Evolutionary conservation across 2,888 invertebrate species (phyloP), one percentile per base, ranked within the genome.

Genomic region (Drosophila melanosoma): DNA sequence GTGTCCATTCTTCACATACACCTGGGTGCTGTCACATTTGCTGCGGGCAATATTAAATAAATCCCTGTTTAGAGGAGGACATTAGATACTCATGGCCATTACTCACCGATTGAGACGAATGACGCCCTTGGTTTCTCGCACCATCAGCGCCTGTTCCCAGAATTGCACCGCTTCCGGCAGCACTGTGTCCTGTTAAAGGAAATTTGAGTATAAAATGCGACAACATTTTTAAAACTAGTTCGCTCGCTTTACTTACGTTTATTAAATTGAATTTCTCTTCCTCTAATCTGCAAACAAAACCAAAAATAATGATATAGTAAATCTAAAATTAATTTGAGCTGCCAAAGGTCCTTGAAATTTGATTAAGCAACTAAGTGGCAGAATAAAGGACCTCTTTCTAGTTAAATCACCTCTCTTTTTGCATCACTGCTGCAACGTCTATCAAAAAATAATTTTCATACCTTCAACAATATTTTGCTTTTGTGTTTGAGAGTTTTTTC

Each of bases 131-230:
- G 98, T 97, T 93, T 97, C 96, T 60, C 98, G 95, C 2, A 99
- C 98, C 95, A 96, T 96, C 66, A 99, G 94, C 0, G 98, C 98
- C 91, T 96, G 95, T 92, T 98, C 97, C 99, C 99, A 99, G 94
- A 98, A 99, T 81, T 96, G 95, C 1, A 98, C 97, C 51, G 99
- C 99, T 92, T 97, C 96, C 0, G 98, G 98, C 81, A 99, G 93
- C 76, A 98, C 97, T 58, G 97, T 97, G 90, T 97, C 96, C 97
- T 97, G 94, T 42, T 32, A 23, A 53, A 26, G 7, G 64, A 29
- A 76, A 76, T 59, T 72, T 7, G 36, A 78, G 56, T 38, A n/a
- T 51, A 23, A 67, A 42, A 62, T 29, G 7, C 4, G 12, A 32
- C 7, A 20, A 26, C 2, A 20, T 26, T 29, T 26, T 11, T 4